Conservation (phyloP, 2,888 invertebrate species). For the Mycalesis mineus region DNA sequence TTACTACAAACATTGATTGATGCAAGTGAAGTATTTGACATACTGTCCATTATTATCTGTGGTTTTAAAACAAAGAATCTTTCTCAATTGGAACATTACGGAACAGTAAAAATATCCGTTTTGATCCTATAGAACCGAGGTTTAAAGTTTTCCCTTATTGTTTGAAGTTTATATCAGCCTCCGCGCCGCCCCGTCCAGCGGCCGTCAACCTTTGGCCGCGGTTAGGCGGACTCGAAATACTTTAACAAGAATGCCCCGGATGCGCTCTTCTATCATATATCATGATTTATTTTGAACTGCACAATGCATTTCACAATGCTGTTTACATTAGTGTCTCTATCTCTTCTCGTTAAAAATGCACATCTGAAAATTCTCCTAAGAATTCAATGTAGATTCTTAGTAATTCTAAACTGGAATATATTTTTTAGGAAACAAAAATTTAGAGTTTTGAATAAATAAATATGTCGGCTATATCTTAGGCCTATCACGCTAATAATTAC, state of each 20-base stretch:
- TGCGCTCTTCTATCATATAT: slow-evolving; percentile 22
- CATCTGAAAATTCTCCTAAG: not conserved
- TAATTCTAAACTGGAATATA: no score
- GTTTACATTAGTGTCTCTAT: slow-evolving; percentile 12
- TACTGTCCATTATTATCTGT: no score
- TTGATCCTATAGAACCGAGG: not conserved
- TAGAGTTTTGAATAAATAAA: no score
- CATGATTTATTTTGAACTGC: slow-evolving; percentile 26
- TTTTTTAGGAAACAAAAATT: no score
- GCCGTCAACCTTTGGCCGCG: slow-evolving; percentile 13
- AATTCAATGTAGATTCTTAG: no score
- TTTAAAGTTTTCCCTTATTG: not conserved
- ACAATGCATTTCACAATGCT: slow-evolving; percentile 19
- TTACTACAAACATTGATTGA: no score
- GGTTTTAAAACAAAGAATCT: no score
- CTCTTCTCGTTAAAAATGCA: slow-evolving; percentile 9
- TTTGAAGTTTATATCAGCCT: not conserved
- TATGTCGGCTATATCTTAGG: no score
- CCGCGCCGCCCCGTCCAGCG: slow-evolving; percentile 4
- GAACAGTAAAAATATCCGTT: no score
- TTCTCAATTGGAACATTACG: no score
- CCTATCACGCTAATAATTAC: no score
- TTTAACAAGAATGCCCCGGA: slow-evolving; percentile 22
- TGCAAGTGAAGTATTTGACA: no score
- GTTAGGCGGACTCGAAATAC: slow-evolving; percentile 23